Conservation (phyloP, 2,888 invertebrate genomes). For the Hydriomena furcata region DNA sequence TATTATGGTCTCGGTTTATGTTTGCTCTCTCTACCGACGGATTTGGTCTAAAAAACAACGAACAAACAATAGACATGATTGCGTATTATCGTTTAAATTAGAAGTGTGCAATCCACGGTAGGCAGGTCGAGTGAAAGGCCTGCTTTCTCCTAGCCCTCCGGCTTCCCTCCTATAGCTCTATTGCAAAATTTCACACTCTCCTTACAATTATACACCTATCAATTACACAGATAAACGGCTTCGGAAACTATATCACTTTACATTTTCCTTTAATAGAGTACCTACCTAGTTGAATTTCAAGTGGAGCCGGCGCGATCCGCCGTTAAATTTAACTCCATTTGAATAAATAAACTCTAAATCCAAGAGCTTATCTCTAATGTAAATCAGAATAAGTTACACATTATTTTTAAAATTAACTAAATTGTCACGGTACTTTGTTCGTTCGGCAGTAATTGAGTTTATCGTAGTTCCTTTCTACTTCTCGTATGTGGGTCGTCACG, state of each 20-base stretch:
- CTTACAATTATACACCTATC: conserved; percentile 63
- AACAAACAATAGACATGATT: conserved; percentile 55
- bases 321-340: conserved; percentile 31
- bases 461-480: conserved; percentile 58
- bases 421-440: conserved; percentile 57
- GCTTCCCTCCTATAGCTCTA: conserved; percentile 70
- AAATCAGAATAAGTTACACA: conserved; percentile 27
- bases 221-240: conserved; percentile 66
- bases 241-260: conserved; percentile 54
- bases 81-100: conserved; percentile 70
- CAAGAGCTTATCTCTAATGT: conserved; percentile 5
- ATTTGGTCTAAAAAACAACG: conserved; percentile 41
- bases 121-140: conserved; percentile 73
- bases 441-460: conserved; percentile 56
- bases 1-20: conserved; percentile 37
- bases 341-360: conserved; percentile 26
- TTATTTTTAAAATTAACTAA: conserved; percentile 49
- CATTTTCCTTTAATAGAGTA: conserved; percentile 46
- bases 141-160: conserved; percentile 80
- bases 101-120: conserved; percentile 54
- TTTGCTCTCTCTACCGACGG: conserved; percentile 29
- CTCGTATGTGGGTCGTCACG: conserved; percentile 67
- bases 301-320: conserved; percentile 18
- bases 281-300: conserved; percentile 30
- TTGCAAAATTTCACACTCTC: conserved; percentile 77